Percentiles rank a stretch among this genome's conserved stretches.
Evolutionary conservation across 2,888 invertebrate species (phyloP).

Genomic region (Lepidocyrtinus sp.): DNA sequence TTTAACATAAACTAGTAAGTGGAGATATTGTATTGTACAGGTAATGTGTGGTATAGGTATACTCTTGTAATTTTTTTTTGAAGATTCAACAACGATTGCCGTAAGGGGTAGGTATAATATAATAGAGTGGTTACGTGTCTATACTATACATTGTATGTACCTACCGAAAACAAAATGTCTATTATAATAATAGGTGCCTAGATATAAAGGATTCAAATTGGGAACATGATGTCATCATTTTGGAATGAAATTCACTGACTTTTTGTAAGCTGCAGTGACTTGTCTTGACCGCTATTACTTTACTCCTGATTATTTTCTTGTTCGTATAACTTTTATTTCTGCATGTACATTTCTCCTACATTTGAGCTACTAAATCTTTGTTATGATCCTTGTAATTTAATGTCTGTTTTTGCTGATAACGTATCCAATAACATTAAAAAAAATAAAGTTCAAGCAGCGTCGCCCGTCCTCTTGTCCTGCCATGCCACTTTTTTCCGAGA

Average conservation of each 20-base stretch:
- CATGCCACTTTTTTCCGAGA: slow-evolving; percentile 15
- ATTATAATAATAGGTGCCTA: background rate
- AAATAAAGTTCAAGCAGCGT: slow-evolving; percentile 19
- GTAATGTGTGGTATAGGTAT: too few relatives aligned
- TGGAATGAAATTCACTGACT: slow-evolving; percentile 49
- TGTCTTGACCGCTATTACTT: background rate
- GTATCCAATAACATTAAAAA: slow-evolving; percentile 23
- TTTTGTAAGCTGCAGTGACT: slow-evolving; percentile 10
- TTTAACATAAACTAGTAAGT: too few relatives aligned
- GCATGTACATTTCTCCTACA: background rate
- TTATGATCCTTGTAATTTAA: slow-evolving; percentile 34
- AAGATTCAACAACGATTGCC: background rate
- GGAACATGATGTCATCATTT: slow-evolving; percentile 55
- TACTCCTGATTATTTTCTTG: background rate
- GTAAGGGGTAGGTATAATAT: too few relatives aligned
- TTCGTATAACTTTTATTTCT: too few relatives aligned
- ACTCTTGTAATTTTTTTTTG: too few relatives aligned
- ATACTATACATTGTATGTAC: too few relatives aligned
- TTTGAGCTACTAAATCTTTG: slow-evolving; percentile 31
- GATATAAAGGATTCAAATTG: slow-evolving; percentile 45
- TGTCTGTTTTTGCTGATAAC: slow-evolving; percentile 30
- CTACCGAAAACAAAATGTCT: background rate
- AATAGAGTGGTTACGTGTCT: too few relatives aligned
- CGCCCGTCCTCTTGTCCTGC: background rate
- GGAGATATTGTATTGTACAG: too few relatives aligned